These are phyloP conservation scores for Ernsta delagoae DNA, from an alignment of 2,888 invertebrate genomes.

Conservation along the genomic window DNA sequence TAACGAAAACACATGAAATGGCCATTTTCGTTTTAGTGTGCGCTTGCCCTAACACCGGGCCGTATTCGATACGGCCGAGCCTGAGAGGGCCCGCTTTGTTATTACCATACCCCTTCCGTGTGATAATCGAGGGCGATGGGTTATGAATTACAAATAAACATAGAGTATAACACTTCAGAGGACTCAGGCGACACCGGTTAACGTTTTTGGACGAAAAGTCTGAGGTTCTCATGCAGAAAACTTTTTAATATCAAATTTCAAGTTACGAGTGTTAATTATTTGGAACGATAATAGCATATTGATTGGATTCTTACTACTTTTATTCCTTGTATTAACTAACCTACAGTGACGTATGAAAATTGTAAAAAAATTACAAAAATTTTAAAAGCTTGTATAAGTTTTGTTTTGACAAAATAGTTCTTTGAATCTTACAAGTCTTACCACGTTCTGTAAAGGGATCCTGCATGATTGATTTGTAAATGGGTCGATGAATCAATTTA, in stretches of 20 bases:
- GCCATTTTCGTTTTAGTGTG: neutral
- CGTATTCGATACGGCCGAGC: constrained; percentile 52
- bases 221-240: neutral
- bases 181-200: neutral
- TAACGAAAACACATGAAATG: no score
- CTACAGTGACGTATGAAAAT: no score
- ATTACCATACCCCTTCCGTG: constrained; percentile 55
- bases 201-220: neutral
- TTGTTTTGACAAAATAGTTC: no score
- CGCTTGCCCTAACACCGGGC: constrained; percentile 47
- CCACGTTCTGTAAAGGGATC: no score
- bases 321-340: no score
- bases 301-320: no score
- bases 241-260: neutral
- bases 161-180: constrained; percentile 33
- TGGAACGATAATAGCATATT: no score
- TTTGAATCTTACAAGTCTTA: no score
- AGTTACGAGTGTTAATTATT: neutral
- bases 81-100: constrained; percentile 49
- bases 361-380: no score
- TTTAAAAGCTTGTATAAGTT: no score
- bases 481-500: constrained; percentile 29
- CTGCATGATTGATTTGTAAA: constrained; percentile 9
- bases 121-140: constrained; percentile 49
- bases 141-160: constrained; percentile 50